Evolutionary conservation across 92 coral and sea anemone species (phyloP), one percentile per base, ranked within the genome.

Genomic region (Phenganax stokvisi): DNA sequence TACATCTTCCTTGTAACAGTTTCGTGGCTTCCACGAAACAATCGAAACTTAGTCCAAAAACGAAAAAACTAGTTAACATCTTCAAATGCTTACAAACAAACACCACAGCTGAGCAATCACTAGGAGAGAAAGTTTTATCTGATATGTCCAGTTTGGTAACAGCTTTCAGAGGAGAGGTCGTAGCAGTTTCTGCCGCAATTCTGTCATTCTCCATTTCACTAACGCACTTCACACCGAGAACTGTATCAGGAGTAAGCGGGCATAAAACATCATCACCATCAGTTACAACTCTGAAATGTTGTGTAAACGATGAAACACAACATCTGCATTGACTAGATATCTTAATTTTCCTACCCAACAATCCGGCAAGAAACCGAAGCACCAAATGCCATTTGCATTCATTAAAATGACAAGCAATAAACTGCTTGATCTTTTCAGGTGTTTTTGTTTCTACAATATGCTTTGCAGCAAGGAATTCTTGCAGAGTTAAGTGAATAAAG

Each of bases 381-480:
- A 74, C 63, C 25, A 74, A 17, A 74, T 55, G 47, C 79, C 79
- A 74, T 11, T 53, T 74, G 11, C 16, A 51, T 7, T 55, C 27
- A 16, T 25, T 10, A 4, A 55, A 2, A 54, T 74, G 59, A 10
- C 12, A 7, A 20, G 63, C 54, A 1, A 74, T 55, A 29, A 74
- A 74, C 13, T 67, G 12, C 29, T 28, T 27, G 29, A 67, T 31
- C 1, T 55, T 7, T 2, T 27, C 6, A 3, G 37, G n/a, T 16
- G 1, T 4, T 55, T 12, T 15, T 6, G 79, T 53, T 53, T 53
- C 61, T 6, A 52, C 27, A 6, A 74, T n/a, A 15, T 53, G 25
- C 28, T 20, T 53, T 53, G 79, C 79, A 8, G 79, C 79, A 27
- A 74, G 79, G 29, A 74, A 74, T 56, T 74, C 79, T 74, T 74